Evolutionary conservation across 2,888 invertebrate genomes (phyloP).

Genomic region (Dorcus parallelipipedus): DNA sequence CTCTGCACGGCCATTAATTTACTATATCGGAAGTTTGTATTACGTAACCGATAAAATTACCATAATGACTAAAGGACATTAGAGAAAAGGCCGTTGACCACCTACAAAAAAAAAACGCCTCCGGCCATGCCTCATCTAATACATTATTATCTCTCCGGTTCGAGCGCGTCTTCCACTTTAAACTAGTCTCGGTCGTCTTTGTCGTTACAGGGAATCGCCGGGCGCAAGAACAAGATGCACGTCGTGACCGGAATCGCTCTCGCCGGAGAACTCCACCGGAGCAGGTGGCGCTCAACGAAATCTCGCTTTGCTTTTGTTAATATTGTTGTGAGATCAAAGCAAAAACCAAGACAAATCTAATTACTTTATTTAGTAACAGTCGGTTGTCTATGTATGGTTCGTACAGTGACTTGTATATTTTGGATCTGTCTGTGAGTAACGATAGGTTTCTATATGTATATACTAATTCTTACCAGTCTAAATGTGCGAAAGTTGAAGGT

Average conservation of each 20-base stretch:
- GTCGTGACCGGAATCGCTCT: too few species aligned
- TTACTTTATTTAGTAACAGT: too few species aligned
- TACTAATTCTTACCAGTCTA: too few species aligned
- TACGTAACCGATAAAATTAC: slow-evolving; percentile 12
- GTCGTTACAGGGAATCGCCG: neutral
- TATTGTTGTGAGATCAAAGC: too few species aligned
- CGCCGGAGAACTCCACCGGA: neutral
- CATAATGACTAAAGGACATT: slow-evolving; percentile 11
- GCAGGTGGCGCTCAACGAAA: slow-evolving; percentile 6
- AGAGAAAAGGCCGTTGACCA: slow-evolving; percentile 18
- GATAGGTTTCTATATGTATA: too few species aligned
- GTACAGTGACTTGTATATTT: too few species aligned
- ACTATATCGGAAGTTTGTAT: slow-evolving; percentile 11
- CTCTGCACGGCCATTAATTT: too few species aligned
- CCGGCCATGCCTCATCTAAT: slow-evolving; percentile 14
- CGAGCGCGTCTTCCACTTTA: slow-evolving; percentile 1
- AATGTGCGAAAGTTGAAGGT: too few species aligned
- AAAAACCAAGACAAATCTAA: too few species aligned
- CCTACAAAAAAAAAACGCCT: slow-evolving; percentile 9
- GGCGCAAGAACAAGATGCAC: neutral
- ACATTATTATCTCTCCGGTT: slow-evolving; percentile 13
- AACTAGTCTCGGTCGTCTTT: neutral
- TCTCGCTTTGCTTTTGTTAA: slow-evolving; percentile 1
- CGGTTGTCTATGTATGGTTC: too few species aligned
- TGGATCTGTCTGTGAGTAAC: too few species aligned